Evolutionary conservation across 1,140 invertebrate genomes (phyloP).

Genomic region (Zophobas atratus): DNA sequence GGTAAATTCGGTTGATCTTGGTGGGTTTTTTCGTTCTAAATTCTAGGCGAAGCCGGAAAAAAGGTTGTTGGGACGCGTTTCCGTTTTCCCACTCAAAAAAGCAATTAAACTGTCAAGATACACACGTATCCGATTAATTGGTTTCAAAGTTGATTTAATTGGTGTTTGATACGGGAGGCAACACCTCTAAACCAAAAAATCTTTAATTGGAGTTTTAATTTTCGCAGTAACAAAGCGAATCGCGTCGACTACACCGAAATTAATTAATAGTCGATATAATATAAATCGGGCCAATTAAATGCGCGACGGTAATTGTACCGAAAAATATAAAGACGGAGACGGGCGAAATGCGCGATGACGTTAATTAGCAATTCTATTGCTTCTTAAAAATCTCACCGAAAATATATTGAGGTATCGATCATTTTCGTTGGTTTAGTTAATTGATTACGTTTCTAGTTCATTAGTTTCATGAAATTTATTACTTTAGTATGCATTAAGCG

Average conservation of each 20-base stretch:
- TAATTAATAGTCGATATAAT: constrained; percentile 12
- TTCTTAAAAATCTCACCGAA: constrained; percentile 23
- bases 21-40: constrained; percentile 21
- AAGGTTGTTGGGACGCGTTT: constrained; percentile 14
- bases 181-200: constrained; percentile 19
- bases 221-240: constrained; percentile 18
- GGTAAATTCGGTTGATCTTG: constrained; percentile 14
- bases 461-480: constrained; percentile 37
- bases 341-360: neutral
- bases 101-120: constrained; percentile 42
- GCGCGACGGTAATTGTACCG: constrained; percentile 9
- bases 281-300: constrained; percentile 7
- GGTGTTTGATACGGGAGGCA: constrained; percentile 4
- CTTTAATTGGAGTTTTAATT: constrained; percentile 26
- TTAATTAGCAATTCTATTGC: constrained; percentile 38
- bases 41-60: neutral
- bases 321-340: neutral
- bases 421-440: constrained; percentile 43
- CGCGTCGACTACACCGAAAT: neutral
- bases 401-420: constrained; percentile 40
- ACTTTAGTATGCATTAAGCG: constrained; percentile 29
- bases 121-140: constrained; percentile 41
- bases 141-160: constrained; percentile 35
- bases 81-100: constrained; percentile 38
- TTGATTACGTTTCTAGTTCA: constrained; percentile 41